Evolutionary conservation across 2,113 vertebrate genomes (phyloP).

Genomic region (Sialia sialis): DNA sequence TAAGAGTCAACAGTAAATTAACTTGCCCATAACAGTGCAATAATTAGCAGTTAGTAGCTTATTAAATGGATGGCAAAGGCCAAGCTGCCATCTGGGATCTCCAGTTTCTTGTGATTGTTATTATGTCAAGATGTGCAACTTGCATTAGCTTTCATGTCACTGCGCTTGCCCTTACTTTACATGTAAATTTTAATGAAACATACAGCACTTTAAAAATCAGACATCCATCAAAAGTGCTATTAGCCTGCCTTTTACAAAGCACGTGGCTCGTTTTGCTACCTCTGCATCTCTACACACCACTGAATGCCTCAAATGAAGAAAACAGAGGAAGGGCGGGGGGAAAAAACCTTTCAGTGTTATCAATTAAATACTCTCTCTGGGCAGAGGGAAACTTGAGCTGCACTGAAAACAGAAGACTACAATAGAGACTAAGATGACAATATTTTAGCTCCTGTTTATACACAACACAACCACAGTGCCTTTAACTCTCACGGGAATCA

Average conservation of each 20-base stretch:
- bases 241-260: slow-evolving; percentile 67
- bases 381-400: slow-evolving; percentile 47
- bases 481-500: slow-evolving; percentile 42
- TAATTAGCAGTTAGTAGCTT: slow-evolving; percentile 87
- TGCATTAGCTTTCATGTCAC: slow-evolving; percentile 79
- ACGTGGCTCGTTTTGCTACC: slow-evolving; percentile 53
- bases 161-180: slow-evolving; percentile 69
- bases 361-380: slow-evolving; percentile 68
- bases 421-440: slow-evolving; percentile 2
- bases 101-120: slow-evolving; percentile 77
- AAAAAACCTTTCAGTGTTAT: slow-evolving; percentile 27
- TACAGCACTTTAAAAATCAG: slow-evolving; percentile 73
- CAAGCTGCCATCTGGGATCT: slow-evolving; percentile 86
- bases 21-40: slow-evolving; percentile 80
- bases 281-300: slow-evolving; percentile 54
- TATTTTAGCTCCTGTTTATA: slow-evolving; percentile 57
- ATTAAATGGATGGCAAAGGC: slow-evolving; percentile 86
- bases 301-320: slow-evolving; percentile 58
- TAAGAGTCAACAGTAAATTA: slow-evolving; percentile 86
- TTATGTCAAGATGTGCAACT: slow-evolving; percentile 75
- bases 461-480: neutral
- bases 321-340: accelerated
- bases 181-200: slow-evolving; percentile 80
- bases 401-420: slow-evolving; percentile 18
- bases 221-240: slow-evolving; percentile 68